Evolutionary conservation across 2,797 vertebrate genomes (phyloP).

Genomic region (Lophura swinhoii): DNA sequence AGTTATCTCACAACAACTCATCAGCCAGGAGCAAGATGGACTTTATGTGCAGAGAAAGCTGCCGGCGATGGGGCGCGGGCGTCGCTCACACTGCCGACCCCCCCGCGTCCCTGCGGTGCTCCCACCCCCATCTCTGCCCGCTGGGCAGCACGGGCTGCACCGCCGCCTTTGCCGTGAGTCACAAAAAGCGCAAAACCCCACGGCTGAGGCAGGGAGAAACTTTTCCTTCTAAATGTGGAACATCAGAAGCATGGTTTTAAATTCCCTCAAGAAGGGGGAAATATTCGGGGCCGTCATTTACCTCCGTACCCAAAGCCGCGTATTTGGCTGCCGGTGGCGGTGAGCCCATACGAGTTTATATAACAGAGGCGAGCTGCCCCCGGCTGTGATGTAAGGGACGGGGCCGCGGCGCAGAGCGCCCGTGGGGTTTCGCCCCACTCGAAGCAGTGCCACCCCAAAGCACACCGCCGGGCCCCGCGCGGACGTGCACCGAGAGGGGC

Average conservation of each 20-base stretch:
- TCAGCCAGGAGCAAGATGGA: background rate
- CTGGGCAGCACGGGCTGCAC: background rate
- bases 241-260: background rate
- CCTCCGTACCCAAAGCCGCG: background rate
- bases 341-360: background rate
- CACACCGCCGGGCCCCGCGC: too few relatives aligned
- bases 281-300: background rate
- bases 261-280: background rate
- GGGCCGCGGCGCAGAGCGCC: too few relatives aligned
- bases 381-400: background rate
- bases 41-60: background rate
- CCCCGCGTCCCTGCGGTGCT: too few relatives aligned
- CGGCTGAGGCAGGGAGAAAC: background rate
- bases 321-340: too few relatives aligned
- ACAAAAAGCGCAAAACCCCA: background rate
- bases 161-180: background rate
- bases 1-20: background rate
- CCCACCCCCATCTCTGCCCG: background rate
- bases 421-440: too few relatives aligned
- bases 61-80: too few relatives aligned
- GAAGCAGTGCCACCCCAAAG: too few relatives aligned
- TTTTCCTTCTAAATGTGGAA: background rate
- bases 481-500: too few relatives aligned
- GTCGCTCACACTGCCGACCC: background rate
- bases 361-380: background rate